Base-by-base conservation (phyloP, 2,113 vertebrate species). In the Oncorhynchus clarkii region DNA sequence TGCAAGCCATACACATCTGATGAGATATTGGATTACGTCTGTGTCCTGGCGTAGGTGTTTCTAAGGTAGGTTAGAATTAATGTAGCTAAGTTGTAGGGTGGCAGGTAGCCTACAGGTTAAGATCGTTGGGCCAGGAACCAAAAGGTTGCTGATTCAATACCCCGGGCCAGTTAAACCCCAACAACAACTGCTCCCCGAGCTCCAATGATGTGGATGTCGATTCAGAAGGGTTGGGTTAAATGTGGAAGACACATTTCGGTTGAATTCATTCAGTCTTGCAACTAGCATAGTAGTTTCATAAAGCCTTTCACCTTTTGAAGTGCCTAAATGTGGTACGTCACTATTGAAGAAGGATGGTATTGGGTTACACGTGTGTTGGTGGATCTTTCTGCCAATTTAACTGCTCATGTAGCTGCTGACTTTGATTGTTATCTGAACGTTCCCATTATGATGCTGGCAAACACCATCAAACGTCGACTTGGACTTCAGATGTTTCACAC, bases 401-500 rank as follows among this genome's bases (percentile, higher is more conserved):
- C 78, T 67, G 54, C 8, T 24, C 65, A 49, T 80, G 76, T 45
- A 68, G 67, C 9, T 45, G 39, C 39, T 11, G 39, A n/a, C 66
- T 80, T 76, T 84, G 75, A 80, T 80, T 67, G 70, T 76, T 80
- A 80, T 80, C 78, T 78, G 69, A 67, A 18, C 62, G 59, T 60
- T 59, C 66, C 71, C 59, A 51, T 62, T 27, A 57, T 77, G 72
- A 67, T 71, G 75, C 60, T 65, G 66, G 66, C 31, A 48, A 51
- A 13, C 49, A 45, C 76, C 31, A 24, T 75, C 77, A 64, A 70
- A 76, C 5, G n/a, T 59, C 27, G 67, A 69, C 45, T 9, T 76
- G 80, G 48, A 80, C 29, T 73, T 70, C 72, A 82, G 45, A 48
- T 79, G 67, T 85, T 86, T 29, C 31, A 87, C 84, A 87, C 81